Base-by-base conservation (phyloP, 2,113 vertebrate species). In the Menidia beryllina region DNA sequence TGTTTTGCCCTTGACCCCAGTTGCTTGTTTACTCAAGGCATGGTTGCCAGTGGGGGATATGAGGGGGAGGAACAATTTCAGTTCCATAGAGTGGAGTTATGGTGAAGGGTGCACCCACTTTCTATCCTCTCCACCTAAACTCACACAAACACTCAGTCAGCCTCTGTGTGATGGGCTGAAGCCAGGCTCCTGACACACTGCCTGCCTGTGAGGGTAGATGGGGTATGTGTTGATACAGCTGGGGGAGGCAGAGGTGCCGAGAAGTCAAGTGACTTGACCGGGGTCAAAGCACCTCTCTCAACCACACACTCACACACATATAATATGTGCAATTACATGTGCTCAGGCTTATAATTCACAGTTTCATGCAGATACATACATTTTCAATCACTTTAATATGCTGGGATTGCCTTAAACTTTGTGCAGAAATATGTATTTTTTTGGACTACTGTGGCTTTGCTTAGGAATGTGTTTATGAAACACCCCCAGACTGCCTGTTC, bases 201-300 rank as follows among this genome's bases (percentile, higher is more conserved):
- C 75, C 81, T 69, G 68, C 73, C 43, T 73, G 72, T 61, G 41
- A 17, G 79, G 72, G 59, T 38, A 85, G 48, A 85, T 57, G 50
- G 5, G 72, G 74, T 83, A 69, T 58, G 71, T 92, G 90, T 92
- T 93, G 91, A 89, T 91, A 88, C 92, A 93, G 92, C 92, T 93
- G 92, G 89, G 79, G 61, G 27, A 79, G 81, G 81, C 83, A 61
- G 81, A 90, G 77, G 90, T 87, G 89, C 73, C 48, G 82, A 91
- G 90, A 91, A 89, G 90, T 92, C 90, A 92, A 92, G 88, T 91
- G 90, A 88, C 89, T 90, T 89, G 88, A 91, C 86, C 79, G 51
- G 68, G 87, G 90, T 92, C 91, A 89, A 72, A 81, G 77, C 79
- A 84, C 78, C 81, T 77, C 79, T 73, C 64, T 82, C 72, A 69